Evolutionary conservation across 2,113 vertebrate species (phyloP), one percentile per base, ranked within the genome.

Genomic region (Ailuropoda melanoleuca): DNA sequence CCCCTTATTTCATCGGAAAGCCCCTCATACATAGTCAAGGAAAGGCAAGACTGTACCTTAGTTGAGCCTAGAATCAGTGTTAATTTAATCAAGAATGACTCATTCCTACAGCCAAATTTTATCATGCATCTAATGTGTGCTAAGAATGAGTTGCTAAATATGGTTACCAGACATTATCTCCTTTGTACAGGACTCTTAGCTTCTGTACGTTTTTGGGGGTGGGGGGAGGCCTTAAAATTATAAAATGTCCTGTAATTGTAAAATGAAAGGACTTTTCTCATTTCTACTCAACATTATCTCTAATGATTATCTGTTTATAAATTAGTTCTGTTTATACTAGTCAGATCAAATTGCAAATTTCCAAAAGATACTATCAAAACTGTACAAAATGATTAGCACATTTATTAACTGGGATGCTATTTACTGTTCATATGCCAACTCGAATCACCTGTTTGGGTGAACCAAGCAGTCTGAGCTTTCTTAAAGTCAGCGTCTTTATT

Each of bases 161-260:
- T 80, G 87, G 94, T 72, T 97, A 88, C 21, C 91, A 80, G 92
- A 39, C 92, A 6, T 86, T 97, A 3, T 96, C 37, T 90, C 21
- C 60, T 88, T 55, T 75, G 11, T 90, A 19, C 19, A 31, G 39
- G 55, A 37, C 81, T 90, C 70, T 60, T 53, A 84, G 66, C 24
- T 89, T 96, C 96, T 92, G 2, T 55, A 0, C 58, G 34, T 3
- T 8, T 66, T 55, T 31, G 21, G 34, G 6, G 29, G 14, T 14
- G 1, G 15, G 31, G 8, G 29, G 34, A 46, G 72, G 87, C 7
- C 58, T 46, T 83, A 29, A 62, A 96, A 92, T 84, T 31, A 37
- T 53, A 85, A 86, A 53, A 60, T 34, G 9, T 90, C 70, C 62
- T 29, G 1, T 81, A 90, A 88, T 37, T 92, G 15, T 8, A 87